Evolutionary conservation across 2,113 vertebrate species (phyloP).

Genomic region (Lophotis ruficrista): DNA sequence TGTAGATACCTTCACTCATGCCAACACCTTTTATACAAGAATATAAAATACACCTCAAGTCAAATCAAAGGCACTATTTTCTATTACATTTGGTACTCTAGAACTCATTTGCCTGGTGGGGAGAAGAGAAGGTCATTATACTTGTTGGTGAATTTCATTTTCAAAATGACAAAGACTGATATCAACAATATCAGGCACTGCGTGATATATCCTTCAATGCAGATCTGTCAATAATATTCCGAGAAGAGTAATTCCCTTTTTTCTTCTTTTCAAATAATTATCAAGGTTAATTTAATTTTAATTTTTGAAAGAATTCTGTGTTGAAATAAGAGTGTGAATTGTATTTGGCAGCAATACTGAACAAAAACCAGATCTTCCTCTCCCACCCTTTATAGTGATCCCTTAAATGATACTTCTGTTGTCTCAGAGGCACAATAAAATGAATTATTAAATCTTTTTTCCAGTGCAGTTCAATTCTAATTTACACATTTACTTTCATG

Average conservation of each 20-base stretch:
- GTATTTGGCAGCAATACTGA: constrained; percentile 39
- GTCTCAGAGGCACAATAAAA: not conserved
- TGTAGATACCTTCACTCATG: not conserved
- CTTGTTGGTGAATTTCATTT: not conserved
- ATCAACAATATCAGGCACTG: not conserved
- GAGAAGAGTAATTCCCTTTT: constrained; percentile 16
- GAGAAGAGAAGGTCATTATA: not conserved
- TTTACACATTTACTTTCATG: constrained; percentile 17
- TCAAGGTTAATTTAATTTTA: constrained; percentile 42
- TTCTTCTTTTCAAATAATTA: constrained; percentile 3
- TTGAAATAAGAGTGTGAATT: constrained; percentile 55
- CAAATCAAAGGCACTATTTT: not conserved
- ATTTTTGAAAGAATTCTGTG: constrained; percentile 28
- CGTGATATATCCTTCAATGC: not conserved
- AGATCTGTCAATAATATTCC: not conserved
- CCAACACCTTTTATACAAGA: not conserved
- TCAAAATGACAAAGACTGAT: not conserved
- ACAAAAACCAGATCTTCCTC: not conserved
- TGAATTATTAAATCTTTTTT: constrained; percentile 37
- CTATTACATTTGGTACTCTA: not conserved
- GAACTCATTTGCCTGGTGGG: not conserved
- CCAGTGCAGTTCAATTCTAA: not conserved
- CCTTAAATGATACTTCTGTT: constrained; percentile 14
- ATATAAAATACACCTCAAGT: not conserved
- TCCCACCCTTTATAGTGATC: not conserved